Base-by-base conservation (phyloP, 2,888 invertebrate species). In the Altica lythri region DNA sequence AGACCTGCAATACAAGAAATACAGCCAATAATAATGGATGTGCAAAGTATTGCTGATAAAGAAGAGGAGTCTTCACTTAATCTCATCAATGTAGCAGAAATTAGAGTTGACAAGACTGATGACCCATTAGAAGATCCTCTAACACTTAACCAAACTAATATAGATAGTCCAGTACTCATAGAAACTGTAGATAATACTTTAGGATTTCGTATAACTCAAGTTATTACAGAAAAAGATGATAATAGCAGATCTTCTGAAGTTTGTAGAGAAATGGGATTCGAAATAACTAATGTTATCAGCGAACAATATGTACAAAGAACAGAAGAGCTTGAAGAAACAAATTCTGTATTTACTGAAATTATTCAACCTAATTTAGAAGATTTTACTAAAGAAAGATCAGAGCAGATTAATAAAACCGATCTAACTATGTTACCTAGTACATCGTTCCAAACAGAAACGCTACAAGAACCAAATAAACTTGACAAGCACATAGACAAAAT, bases 11-110 rank as follows among this genome's bases (percentile, higher is more conserved):
- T 22, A 19, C 19, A 40, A 19, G 40, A 35, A 25, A 17, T 53
- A 1, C 58, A 60, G 18, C 63, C 63, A 2, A 53, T 62, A 2
- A 64, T 66, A 13, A 47, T 64, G 56, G 53, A 61, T 30, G 58
- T 64, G 6, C 60, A 62, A 17, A 62, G 60, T 30, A 60, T 65
- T 5, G 30, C 57, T 9, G 60, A 55, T 17, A 51, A 55, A 25
- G 9, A 13, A 4, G 50, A 42, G 5, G 34, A 53, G 18, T 22
- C 27, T 12, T 34, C 38, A 10, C 10, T 48, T 13, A 53, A 51
- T 16, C 49, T 51, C 19, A 30, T 50, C n/a, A 42, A 45, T 18
- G 34, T 45, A 40, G 42, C 49, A 4, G 43, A 48, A 12, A 32
- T 53, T 14, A 30, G 53, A 48, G 32, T 42, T 32, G n/a, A n/a